A percentile compares a stretch with the other conserved stretches of the same genome.
Evolutionary conservation across 1,140 invertebrate genomes (phyloP).

Genomic region (Mercenaria mercenaria): DNA sequence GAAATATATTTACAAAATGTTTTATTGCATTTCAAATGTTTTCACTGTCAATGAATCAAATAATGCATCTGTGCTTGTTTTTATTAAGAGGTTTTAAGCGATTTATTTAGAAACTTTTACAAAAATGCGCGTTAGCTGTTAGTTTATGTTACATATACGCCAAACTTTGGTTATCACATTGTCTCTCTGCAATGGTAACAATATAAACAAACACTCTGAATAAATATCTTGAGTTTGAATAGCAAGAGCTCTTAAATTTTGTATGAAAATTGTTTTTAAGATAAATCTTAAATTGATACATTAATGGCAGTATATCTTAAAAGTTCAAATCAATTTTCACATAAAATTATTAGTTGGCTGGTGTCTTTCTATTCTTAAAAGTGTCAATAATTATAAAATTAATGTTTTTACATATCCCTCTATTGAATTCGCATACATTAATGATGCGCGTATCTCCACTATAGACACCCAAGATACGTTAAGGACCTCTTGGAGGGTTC

Average conservation of each 20-base stretch:
- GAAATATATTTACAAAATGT: conserved; percentile 62
- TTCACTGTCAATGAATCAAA: conserved; percentile 6
- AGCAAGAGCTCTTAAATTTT: neutral
- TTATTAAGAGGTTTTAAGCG: conserved; percentile 12
- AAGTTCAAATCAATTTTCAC: conserved; percentile 8
- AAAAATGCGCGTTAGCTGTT: neutral
- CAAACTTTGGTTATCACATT: neutral
- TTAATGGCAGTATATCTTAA: neutral
- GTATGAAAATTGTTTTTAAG: neutral
- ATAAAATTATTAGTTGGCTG: neutral
- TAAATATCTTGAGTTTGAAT: neutral
- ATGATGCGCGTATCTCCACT: neutral
- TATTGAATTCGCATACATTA: conserved; percentile 21
- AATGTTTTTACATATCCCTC: neutral
- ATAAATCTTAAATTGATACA: neutral
- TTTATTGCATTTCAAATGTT: conserved; percentile 52
- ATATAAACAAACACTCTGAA: neutral
- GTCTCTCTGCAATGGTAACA: neutral
- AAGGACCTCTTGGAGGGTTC: conserved; percentile 13
- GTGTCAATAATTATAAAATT: conserved; percentile 33
- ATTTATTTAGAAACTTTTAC: neutral
- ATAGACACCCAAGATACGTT: neutral
- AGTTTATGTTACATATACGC: neutral
- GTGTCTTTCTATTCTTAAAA: neutral
- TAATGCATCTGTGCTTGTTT: conserved; percentile 25